phyloP scores from a whole-genome alignment of 2,113 vertebrate species.

The Pluvialis apricaria region DNA sequence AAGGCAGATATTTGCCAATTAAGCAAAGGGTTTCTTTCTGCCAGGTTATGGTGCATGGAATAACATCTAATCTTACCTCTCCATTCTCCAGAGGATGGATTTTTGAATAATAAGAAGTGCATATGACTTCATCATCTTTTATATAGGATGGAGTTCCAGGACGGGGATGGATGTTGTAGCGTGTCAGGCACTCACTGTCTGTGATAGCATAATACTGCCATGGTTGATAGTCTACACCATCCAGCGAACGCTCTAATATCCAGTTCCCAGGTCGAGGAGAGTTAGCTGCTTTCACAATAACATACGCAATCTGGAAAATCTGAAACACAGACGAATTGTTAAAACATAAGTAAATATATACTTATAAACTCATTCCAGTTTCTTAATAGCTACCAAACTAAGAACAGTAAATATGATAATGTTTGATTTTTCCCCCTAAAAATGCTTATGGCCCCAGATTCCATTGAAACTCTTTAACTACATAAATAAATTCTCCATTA shows the following conservation, averaged over 20 bases:
- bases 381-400: neutral
- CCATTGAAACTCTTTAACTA: neutral
- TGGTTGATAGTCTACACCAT: constrained; percentile 83
- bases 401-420: neutral
- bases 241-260: constrained; percentile 91
- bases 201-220: constrained; percentile 98
- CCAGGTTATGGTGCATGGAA: neutral
- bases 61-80: constrained; percentile 83
- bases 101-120: constrained; percentile 96
- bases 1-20: neutral
- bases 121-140: constrained; percentile 94
- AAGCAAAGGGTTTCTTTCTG: neutral
- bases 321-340: constrained; percentile 24
- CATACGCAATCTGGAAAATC: constrained; percentile 95
- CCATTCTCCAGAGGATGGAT: constrained; percentile 97
- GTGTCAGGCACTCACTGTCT: constrained; percentile 89
- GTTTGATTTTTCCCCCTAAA: neutral
- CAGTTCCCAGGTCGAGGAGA: constrained; percentile 96
- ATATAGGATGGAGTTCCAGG: constrained; percentile 87
- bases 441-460: neutral
- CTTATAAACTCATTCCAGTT: neutral
- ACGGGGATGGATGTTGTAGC: constrained; percentile 87
- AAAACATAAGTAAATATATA: neutral
- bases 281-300: constrained; percentile 96
- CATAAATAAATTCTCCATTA: neutral